phyloP scores from a whole-genome alignment of 2,797 vertebrate genomes.

The Poeciliopsis presidionis region DNA sequence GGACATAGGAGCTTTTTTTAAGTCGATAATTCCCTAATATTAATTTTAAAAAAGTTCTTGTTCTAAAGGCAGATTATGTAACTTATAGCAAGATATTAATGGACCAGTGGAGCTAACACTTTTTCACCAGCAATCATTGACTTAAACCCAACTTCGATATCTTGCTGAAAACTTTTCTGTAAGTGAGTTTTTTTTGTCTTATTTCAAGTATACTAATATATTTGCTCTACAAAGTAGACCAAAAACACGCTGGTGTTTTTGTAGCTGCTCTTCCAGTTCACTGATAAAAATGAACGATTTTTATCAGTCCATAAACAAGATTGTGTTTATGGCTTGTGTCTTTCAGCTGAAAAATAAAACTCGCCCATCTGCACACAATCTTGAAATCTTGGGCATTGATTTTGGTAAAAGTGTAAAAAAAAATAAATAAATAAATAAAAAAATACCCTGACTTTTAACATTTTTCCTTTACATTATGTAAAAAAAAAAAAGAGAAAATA shows the following conservation, averaged over 20 bases:
- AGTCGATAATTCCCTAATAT: no score
- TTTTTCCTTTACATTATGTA: not conserved
- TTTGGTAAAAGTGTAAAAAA: slow-evolving; percentile 4
- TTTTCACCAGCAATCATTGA: no score
- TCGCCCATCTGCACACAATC: not conserved
- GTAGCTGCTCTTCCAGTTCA: not conserved
- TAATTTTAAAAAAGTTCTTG: no score
- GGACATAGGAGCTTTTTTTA: no score
- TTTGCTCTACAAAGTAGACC: no score
- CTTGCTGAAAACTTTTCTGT: no score
- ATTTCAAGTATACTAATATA: not conserved
- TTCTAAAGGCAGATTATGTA: no score
- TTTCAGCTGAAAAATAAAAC: not conserved
- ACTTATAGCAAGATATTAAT: no score
- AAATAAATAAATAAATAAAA: not conserved
- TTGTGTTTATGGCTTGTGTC: not conserved
- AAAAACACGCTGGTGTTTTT: no score
- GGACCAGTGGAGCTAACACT: no score
- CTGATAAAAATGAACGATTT: not conserved
- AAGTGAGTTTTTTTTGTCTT: not conserved
- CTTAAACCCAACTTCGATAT: no score
- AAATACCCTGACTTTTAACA: not conserved
- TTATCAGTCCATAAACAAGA: no score
- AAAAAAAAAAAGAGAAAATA: not conserved
- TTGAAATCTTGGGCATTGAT: not conserved